These are phyloP conservation scores for Ailuropoda melanoleuca DNA, from an alignment of 2,113 vertebrate genomes.

Conservation along the genomic window DNA sequence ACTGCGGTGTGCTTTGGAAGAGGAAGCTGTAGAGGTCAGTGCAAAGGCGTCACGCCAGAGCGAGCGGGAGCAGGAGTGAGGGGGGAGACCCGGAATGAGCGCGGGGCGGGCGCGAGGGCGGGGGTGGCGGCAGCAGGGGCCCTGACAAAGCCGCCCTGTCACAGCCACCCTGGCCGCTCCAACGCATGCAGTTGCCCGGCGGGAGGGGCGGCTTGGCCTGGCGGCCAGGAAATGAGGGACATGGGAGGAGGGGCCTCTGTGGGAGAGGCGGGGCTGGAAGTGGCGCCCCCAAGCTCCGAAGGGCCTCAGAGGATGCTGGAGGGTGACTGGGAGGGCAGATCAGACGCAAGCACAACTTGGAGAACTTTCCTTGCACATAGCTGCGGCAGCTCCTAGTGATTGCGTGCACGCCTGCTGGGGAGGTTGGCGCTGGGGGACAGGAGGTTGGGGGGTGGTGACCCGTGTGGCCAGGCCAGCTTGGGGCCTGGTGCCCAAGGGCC, in stretches of 20 bases:
- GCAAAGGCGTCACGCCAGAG: constrained; percentile 87
- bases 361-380: constrained; percentile 61
- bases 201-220: not conserved
- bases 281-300: not conserved
- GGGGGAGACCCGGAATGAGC: constrained; percentile 60
- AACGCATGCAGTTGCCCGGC: not conserved
- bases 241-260: not conserved
- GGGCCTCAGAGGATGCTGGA: not conserved
- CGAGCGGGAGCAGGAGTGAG: constrained; percentile 62
- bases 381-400: not conserved
- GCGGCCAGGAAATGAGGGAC: constrained; percentile 37
- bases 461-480: not conserved
- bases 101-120: not conserved
- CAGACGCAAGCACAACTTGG: constrained; percentile 26
- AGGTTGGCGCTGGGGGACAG: not conserved
- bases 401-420: not conserved
- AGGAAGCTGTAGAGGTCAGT: constrained; percentile 88
- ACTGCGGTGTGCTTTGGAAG: constrained; percentile 86
- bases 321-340: constrained; percentile 5
- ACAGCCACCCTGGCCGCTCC: not conserved
- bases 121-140: not conserved
- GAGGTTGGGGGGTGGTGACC: not conserved
- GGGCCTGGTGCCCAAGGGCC: not conserved
- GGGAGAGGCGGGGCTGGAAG: not conserved
- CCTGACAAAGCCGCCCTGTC: constrained; percentile 36